These are phyloP conservation scores for Genyomyrus donnyi DNA, from an alignment of 2,113 vertebrate species.

Conservation along the genomic window DNA sequence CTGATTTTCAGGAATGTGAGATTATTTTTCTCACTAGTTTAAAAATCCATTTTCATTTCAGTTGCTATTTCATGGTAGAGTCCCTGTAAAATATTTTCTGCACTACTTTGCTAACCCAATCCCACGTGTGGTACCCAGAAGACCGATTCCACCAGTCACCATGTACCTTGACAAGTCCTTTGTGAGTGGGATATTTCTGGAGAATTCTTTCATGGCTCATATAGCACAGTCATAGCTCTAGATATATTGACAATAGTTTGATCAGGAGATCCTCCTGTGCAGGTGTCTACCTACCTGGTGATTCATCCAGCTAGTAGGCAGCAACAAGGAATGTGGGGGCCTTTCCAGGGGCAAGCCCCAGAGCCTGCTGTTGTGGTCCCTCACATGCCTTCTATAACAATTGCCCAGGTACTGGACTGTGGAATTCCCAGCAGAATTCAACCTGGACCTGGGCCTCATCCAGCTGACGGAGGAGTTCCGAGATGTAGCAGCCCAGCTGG, in stretches of 20 bases:
- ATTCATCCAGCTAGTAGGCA: not conserved
- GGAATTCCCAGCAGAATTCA: conserved; percentile 94
- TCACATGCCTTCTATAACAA: not conserved
- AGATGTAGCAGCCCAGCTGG: conserved; percentile 74
- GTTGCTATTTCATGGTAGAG: not conserved
- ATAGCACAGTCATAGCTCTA: not conserved
- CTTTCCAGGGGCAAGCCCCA: not conserved
- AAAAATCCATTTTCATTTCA: not conserved
- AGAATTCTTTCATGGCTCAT: not conserved
- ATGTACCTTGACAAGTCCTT: not conserved
- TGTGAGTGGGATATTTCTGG: not conserved
- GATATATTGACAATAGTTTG: not conserved
- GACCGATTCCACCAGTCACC: not conserved
- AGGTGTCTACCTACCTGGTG: not conserved
- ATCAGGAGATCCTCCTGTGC: not conserved
- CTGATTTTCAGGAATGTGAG: not conserved
- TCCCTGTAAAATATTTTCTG: not conserved
- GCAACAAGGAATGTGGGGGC: not conserved
- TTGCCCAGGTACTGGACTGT: conserved; percentile 86
- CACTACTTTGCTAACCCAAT: not conserved
- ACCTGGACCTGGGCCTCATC: conserved; percentile 88
- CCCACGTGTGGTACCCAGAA: not conserved
- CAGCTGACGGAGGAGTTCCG: conserved; percentile 84
- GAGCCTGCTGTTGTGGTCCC: not conserved
- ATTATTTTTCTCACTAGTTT: not conserved